Evolutionary conservation across 2,888 invertebrate species (phyloP).

Genomic region (Dinocampus coccinellae): DNA sequence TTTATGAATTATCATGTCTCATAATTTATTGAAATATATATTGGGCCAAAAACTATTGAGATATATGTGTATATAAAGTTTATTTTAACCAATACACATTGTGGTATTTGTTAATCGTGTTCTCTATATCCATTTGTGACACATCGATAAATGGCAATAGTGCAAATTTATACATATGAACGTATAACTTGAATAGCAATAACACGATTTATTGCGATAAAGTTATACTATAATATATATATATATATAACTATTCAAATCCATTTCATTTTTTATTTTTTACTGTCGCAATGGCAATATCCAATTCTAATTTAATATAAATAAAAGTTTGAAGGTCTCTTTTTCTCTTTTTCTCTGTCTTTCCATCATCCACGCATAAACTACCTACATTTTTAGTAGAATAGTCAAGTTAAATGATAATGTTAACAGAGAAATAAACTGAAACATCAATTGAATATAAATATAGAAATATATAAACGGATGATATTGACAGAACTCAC

Average conservation of each 20-base stretch:
- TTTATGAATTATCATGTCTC: too few relatives aligned
- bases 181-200: neutral
- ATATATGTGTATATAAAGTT: too few relatives aligned
- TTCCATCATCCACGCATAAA: neutral
- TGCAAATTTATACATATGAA: neutral
- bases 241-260: neutral
- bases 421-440: neutral
- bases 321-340: neutral
- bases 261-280: neutral
- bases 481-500: slow-evolving; percentile 6
- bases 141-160: neutral
- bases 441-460: neutral
- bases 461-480: neutral
- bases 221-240: too few relatives aligned
- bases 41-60: too few relatives aligned
- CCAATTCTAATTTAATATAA: neutral
- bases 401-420: neutral
- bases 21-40: too few relatives aligned
- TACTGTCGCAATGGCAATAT: neutral
- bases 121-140: neutral
- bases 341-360: too few relatives aligned
- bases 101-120: neutral
- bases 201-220: neutral
- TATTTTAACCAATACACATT: neutral
- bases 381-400: neutral